Evolutionary conservation across 1,140 invertebrate genomes (phyloP).

Genomic region (Oscheius sp.): DNA sequence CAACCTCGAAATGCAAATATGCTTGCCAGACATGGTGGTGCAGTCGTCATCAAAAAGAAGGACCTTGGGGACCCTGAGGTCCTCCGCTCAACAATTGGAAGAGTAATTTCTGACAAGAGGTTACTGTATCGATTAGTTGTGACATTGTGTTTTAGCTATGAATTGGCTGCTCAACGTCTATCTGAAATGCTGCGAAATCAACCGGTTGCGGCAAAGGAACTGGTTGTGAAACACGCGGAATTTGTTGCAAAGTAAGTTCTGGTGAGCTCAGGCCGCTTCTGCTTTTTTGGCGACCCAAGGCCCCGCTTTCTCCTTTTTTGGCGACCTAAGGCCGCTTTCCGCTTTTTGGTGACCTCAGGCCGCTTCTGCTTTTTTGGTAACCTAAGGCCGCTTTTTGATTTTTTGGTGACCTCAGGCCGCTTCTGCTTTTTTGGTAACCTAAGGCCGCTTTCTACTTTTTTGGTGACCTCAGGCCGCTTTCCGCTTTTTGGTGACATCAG

Average conservation of each 20-base stretch:
- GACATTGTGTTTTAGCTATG: neutral
- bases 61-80: constrained; percentile 1
- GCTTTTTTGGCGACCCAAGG: too few relatives aligned
- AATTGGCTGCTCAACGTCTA: neutral
- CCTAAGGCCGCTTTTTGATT: too few relatives aligned
- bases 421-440: too few relatives aligned
- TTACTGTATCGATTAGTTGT: neutral
- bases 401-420: too few relatives aligned
- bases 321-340: too few relatives aligned
- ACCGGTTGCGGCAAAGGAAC: constrained; percentile 4
- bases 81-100: constrained; percentile 6
- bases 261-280: too few relatives aligned
- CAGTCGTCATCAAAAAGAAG: constrained; percentile 4
- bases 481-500: too few relatives aligned
- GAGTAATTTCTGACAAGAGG: neutral
- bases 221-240: constrained; percentile 13
- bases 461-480: too few relatives aligned
- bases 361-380: too few relatives aligned
- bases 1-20: constrained; percentile 27
- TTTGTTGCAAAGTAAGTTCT: constrained; percentile 14
- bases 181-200: neutral
- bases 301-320: too few relatives aligned
- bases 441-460: too few relatives aligned
- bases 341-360: too few relatives aligned
- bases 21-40: constrained; percentile 21